Conservation (phyloP, 2,113 vertebrate genomes). For the Pomatorhinus ruficollis region DNA sequence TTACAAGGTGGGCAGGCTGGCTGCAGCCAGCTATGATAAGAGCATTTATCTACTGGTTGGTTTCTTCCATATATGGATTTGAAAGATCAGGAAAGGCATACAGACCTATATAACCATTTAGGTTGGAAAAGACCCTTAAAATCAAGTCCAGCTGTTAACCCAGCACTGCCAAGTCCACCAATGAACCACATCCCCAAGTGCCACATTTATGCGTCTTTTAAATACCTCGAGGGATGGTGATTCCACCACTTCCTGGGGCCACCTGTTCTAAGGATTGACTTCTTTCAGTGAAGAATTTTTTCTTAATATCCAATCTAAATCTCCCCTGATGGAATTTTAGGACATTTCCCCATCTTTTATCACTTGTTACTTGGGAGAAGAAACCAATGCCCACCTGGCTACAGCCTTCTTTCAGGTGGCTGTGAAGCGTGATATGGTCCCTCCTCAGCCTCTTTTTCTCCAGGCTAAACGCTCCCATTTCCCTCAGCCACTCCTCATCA, state of each 20-base stretch:
- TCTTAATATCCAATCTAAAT: neutral
- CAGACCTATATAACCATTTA: neutral
- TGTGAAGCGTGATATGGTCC: fast-evolving
- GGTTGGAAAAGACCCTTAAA: neutral
- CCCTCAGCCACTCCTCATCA: neutral
- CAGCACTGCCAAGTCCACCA: neutral
- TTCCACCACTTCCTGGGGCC: neutral
- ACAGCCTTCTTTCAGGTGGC: neutral
- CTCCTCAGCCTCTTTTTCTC: neutral
- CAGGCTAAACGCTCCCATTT: neutral
- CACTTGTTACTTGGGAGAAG: neutral
- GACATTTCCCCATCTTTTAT: neutral
- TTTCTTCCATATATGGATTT: neutral
- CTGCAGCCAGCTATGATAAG: neutral
- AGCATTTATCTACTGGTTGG: neutral
- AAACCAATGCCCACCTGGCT: fast-evolving
- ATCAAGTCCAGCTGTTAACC: neutral
- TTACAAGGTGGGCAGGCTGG: neutral
- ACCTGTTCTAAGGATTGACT: neutral
- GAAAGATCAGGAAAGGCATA: neutral
- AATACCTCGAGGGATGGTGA: neutral
- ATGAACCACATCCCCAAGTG: neutral
- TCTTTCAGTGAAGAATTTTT: neutral
- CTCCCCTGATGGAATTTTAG: neutral
- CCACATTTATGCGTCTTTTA: neutral